Conservation (phyloP, 2,888 invertebrate species). For the Temnothorax rugatulus region DNA sequence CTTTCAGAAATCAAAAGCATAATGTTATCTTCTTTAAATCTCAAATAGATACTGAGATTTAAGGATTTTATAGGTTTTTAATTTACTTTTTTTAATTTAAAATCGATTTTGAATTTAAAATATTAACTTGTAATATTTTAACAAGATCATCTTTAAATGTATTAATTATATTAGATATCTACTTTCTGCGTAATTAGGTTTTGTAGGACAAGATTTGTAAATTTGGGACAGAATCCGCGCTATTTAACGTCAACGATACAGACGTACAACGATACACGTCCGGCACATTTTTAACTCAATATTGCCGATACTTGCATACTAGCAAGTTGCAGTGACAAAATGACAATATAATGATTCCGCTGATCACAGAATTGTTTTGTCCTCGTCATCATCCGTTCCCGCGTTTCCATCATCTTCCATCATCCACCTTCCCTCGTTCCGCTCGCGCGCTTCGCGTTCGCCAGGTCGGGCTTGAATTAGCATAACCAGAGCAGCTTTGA, state of each 20-base stretch:
- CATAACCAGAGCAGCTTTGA: conserved; percentile 83
- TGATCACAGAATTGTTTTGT: conserved; percentile 22
- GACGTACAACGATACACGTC: no score
- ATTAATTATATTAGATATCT: background rate
- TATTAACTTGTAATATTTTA: background rate
- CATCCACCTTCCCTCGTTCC: conserved; percentile 13
- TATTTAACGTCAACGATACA: background rate
- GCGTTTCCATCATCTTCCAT: conserved; percentile 48
- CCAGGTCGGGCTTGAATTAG: conserved; percentile 76
- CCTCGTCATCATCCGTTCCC: conserved; percentile 39
- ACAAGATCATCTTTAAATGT: background rate
- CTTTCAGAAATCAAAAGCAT: conserved; percentile 5
- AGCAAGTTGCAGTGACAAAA: conserved; percentile 1
- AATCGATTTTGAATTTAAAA: background rate
- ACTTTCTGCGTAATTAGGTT: background rate
- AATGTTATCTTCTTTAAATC: background rate
- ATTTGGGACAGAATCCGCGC: background rate
- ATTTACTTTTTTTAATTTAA: background rate
- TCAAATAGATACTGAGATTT: background rate
- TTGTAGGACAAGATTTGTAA: background rate
- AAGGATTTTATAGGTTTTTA: background rate
- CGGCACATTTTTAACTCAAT: background rate
- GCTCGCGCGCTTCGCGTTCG: conserved; percentile 57
- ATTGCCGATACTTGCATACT: background rate
- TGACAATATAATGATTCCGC: conserved; percentile 32